phyloP scores from a whole-genome alignment of 1,140 invertebrate genomes.

The Bombus impatiens region DNA sequence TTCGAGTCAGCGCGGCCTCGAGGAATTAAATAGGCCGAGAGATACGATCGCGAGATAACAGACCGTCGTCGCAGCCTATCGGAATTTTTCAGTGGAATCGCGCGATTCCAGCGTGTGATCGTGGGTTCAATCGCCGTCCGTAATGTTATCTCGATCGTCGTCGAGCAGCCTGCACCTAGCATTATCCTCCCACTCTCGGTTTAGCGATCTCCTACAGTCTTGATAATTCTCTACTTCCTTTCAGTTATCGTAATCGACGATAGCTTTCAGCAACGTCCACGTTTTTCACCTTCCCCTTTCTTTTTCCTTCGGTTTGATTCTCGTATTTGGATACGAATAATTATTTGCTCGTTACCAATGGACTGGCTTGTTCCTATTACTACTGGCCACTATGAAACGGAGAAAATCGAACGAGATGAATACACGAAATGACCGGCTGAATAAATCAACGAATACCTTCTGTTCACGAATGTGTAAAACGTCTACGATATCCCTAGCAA shows the following conservation, averaged over 20 bases:
- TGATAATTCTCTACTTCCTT: not conserved
- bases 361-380: no score
- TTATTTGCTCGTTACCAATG: no score
- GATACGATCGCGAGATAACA: conserved; percentile 7
- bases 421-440: no score
- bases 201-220: not conserved
- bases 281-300: no score
- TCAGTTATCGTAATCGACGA: not conserved
- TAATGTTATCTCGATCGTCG: conserved; percentile 34
- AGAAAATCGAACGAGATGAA: no score
- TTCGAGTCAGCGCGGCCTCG: not conserved
- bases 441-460: no score
- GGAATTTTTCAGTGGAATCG: conserved; percentile 26
- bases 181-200: conserved; percentile 1
- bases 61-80: not conserved
- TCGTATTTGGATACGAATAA: no score
- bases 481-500: no score
- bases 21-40: conserved; percentile 20
- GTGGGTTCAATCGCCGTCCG: conserved; percentile 4
- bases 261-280: not conserved
- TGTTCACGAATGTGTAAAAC: no score
- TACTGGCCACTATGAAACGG: no score
- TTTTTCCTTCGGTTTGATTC: not conserved
- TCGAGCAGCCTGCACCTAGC: conserved; percentile 7
- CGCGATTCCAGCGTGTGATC: conserved; percentile 33